Conservation (phyloP, 2,888 invertebrate genomes). For the Agrochola circellaris region DNA sequence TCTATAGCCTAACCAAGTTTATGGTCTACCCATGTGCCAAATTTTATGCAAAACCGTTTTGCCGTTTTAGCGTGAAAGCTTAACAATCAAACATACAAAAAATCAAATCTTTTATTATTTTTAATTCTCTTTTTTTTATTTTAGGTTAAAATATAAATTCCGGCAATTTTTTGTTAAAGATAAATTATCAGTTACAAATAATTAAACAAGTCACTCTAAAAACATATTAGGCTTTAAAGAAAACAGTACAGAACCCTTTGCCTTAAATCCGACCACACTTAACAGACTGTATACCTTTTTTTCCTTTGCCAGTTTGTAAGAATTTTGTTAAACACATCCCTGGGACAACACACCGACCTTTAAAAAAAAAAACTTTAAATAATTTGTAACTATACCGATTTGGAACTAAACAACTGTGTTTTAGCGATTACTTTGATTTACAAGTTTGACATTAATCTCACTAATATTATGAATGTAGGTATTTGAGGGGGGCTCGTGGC, state of each 20-base stretch:
- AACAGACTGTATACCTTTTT: slow-evolving; percentile 43
- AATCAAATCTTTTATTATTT: too few species aligned
- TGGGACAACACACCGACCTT: slow-evolving; percentile 43
- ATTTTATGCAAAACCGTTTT: too few species aligned
- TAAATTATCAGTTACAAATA: not conserved
- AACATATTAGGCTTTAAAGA: not conserved
- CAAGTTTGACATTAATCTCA: not conserved
- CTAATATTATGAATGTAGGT: not conserved
- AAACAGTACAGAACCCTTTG: slow-evolving; percentile 35
- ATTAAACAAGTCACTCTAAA: not conserved
- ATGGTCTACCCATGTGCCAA: too few species aligned
- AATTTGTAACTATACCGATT: slow-evolving; percentile 56
- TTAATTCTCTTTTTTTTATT: too few species aligned
- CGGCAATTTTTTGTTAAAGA: too few species aligned
- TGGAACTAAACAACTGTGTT: slow-evolving; percentile 39
- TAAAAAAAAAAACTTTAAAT: slow-evolving; percentile 25
- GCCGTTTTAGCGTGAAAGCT: too few species aligned
- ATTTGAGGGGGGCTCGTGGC: not conserved
- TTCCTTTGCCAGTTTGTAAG: slow-evolving; percentile 55
- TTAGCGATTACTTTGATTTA: slow-evolving; percentile 19
- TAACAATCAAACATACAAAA: too few species aligned
- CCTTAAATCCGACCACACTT: slow-evolving; percentile 17
- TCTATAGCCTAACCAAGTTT: too few species aligned
- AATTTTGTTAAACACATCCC: slow-evolving; percentile 65
- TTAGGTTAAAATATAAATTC: not conserved